Conservation (phyloP, 2,113 vertebrate genomes). For the Mohoua ochrocephala region DNA sequence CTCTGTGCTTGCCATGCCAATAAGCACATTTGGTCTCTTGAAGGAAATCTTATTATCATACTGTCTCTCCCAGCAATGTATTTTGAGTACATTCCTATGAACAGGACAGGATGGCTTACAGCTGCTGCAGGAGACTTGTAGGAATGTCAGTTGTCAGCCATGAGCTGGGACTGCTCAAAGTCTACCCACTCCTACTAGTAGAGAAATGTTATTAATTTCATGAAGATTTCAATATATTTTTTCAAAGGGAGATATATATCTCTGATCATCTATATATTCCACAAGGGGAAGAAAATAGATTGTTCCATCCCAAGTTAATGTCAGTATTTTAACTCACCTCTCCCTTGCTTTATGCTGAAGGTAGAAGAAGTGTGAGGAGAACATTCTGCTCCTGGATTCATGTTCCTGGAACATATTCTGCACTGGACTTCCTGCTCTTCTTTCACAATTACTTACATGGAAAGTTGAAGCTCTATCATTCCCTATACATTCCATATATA, state of each 20-base stretch:
- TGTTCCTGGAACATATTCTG: not conserved
- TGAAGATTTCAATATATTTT: not conserved
- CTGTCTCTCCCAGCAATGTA: not conserved
- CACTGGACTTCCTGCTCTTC: not conserved
- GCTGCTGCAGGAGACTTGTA: not conserved
- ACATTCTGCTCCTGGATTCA: not conserved
- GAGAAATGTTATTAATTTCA: not conserved
- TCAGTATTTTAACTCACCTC: not conserved
- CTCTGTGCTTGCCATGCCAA: not conserved
- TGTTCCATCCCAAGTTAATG: not conserved
- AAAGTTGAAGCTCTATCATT: not conserved
- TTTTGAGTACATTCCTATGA: not conserved
- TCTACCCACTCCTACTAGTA: not conserved
- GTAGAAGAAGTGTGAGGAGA: not conserved
- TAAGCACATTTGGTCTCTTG: not conserved
- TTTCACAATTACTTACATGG: not conserved
- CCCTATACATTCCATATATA: not conserved
- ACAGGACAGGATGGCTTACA: not conserved
- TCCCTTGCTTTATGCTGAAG: not conserved
- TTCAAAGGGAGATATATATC: not conserved
- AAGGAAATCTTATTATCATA: not conserved
- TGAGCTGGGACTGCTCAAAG: not conserved
- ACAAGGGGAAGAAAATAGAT: not conserved
- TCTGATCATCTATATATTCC: not conserved
- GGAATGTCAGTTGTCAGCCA: not conserved